Conservation (phyloP, 2,113 vertebrate genomes). For the Sterrhoptilus dennistouni region DNA sequence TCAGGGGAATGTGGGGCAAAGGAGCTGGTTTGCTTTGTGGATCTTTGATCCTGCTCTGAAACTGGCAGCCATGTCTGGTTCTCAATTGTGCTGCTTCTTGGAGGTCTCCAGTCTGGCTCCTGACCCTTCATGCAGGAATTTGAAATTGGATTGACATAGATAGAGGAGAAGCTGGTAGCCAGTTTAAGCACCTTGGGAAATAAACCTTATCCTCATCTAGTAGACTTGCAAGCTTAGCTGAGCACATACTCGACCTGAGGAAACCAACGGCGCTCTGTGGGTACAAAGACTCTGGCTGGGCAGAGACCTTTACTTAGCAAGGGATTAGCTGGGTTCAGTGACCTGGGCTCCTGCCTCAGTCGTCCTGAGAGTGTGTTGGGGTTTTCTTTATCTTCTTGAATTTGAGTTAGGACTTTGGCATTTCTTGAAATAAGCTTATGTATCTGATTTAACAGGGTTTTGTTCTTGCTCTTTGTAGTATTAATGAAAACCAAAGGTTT, state of each 20-base stretch:
- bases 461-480: background rate
- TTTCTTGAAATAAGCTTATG: background rate
- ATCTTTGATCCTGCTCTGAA: background rate
- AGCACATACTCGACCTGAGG: background rate
- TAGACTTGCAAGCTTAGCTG: background rate
- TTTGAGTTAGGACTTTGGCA: background rate
- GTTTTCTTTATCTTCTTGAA: background rate
- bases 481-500: background rate
- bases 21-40: background rate
- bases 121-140: background rate
- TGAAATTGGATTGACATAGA: rapidly evolving
- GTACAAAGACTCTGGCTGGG: background rate
- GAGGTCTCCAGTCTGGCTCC: background rate
- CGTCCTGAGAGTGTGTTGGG: background rate
- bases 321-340: background rate
- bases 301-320: background rate
- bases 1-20: background rate
- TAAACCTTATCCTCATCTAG: background rate
- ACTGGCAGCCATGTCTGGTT: background rate
- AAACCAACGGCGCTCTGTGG: rapidly evolving
- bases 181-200: background rate
- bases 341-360: background rate
- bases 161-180: background rate
- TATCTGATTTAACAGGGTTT: background rate
- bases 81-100: background rate